Evolutionary conservation across 2,888 invertebrate species (phyloP).

Genomic region (Tricholauxania praeusta): DNA sequence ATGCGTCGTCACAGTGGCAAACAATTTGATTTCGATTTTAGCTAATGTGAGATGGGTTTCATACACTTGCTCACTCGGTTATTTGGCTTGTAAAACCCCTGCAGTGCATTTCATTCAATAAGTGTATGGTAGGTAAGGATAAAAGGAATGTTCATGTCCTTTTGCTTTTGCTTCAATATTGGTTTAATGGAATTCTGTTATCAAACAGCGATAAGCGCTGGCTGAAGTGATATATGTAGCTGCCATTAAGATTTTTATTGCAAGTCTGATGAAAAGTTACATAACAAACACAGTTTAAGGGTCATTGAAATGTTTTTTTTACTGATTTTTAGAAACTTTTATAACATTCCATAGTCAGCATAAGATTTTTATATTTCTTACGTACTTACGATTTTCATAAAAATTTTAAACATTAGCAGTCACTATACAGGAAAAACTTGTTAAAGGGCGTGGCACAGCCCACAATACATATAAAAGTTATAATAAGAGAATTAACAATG

Average conservation of each 20-base stretch:
- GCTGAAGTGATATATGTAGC: neutral
- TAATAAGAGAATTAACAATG: too few species aligned
- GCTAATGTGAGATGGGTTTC: slow-evolving; percentile 5
- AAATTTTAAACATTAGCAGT: too few species aligned
- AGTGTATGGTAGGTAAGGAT: too few species aligned
- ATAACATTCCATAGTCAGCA: too few species aligned
- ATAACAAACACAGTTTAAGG: neutral
- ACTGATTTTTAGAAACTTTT: neutral
- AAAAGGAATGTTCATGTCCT: too few species aligned
- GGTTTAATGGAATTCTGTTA: slow-evolving; percentile 25
- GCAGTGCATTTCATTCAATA: neutral
- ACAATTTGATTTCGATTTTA: slow-evolving; percentile 30
- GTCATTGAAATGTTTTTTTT: neutral
- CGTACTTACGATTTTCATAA: too few species aligned
- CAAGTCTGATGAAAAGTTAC: too few species aligned
- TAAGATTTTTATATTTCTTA: too few species aligned
- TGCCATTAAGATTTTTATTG: too few species aligned
- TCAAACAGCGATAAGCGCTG: slow-evolving; percentile 29
- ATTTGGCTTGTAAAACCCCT: slow-evolving; percentile 11
- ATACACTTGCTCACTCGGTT: neutral
- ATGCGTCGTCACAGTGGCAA: slow-evolving; percentile 20
- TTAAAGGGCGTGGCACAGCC: too few species aligned
- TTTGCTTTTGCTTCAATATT: neutral
- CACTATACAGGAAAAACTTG: too few species aligned
- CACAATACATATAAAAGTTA: too few species aligned